A percentile compares a stretch with the other conserved stretches of the same genome.
Evolutionary conservation across 2,888 invertebrate species (phyloP).

Genomic region (Spilarctia lutea): DNA sequence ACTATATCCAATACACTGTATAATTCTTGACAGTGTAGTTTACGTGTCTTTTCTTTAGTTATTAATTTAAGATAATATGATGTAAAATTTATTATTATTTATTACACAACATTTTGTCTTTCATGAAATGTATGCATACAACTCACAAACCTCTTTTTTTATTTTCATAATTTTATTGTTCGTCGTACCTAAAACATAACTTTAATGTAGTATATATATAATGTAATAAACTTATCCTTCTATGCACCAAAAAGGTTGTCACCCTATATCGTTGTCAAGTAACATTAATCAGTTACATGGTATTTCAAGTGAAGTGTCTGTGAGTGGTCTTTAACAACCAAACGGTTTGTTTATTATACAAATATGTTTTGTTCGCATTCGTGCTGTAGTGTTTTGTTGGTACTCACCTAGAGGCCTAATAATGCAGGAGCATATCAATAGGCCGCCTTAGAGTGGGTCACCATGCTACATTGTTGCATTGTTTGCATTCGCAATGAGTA

Average conservation of each 20-base stretch:
- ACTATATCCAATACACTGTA: not conserved
- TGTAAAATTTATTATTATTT: no score
- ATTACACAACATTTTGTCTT: no score
- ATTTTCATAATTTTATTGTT: no score
- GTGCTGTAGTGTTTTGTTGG: not conserved
- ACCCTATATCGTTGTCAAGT: conserved; percentile 3
- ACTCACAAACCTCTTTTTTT: not conserved
- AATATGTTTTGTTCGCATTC: not conserved
- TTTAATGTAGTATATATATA: not conserved
- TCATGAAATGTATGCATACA: not conserved
- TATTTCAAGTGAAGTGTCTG: conserved; percentile 32
- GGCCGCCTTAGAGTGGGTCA: no score
- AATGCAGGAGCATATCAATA: no score
- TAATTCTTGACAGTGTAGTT: not conserved
- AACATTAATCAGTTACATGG: conserved; percentile 36
- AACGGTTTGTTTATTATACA: not conserved
- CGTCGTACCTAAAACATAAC: no score
- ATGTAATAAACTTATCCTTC: not conserved
- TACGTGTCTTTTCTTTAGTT: no score
- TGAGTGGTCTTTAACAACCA: conserved; percentile 37
- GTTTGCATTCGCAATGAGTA: no score
- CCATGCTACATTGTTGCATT: no score
- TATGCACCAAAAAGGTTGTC: not conserved
- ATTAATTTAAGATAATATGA: no score
- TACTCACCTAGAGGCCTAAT: no score